Percentiles rank a stretch among this genome's conserved stretches.
These are phyloP conservation scores for Eulemur macaco DNA, from an alignment of 2,113 vertebrate species.

Conservation along the genomic window DNA sequence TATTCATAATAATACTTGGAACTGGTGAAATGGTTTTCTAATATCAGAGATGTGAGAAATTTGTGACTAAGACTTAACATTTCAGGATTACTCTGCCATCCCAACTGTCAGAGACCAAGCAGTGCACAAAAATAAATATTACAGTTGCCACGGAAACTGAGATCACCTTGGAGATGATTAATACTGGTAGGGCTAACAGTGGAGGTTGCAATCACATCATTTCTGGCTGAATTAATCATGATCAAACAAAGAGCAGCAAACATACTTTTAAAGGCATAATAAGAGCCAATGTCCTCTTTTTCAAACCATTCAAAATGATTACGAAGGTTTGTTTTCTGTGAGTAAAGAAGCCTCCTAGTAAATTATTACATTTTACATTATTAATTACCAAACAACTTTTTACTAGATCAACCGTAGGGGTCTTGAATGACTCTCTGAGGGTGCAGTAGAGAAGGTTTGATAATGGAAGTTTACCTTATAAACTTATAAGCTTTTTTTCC, in stretches of 20 bases:
- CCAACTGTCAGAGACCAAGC: conserved; percentile 72
- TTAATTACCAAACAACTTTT: background rate
- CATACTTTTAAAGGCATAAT: conserved; percentile 52
- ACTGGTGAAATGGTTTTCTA: conserved; percentile 68
- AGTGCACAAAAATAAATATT: conserved; percentile 84
- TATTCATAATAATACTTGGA: conserved; percentile 68
- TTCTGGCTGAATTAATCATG: conserved; percentile 78
- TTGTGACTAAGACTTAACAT: conserved; percentile 65
- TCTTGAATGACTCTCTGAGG: background rate
- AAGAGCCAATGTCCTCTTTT: conserved; percentile 30
- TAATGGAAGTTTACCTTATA: background rate
- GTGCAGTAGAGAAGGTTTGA: background rate
- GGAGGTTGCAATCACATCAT: conserved; percentile 70
- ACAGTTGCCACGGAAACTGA: conserved; percentile 83
- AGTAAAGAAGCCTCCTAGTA: background rate
- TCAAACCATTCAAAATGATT: background rate
- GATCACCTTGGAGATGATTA: conserved; percentile 88
- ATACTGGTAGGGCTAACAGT: conserved; percentile 74
- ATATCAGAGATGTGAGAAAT: conserved; percentile 75
- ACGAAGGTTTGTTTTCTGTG: background rate
- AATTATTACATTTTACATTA: background rate
- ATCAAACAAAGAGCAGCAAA: conserved; percentile 67
- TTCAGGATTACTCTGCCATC: conserved; percentile 77
- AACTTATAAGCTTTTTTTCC: background rate
- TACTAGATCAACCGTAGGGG: background rate